Percentiles rank a stretch among this genome's conserved stretches.
phyloP scores from a whole-genome alignment of 1,140 invertebrate genomes.

The Pseudomyrmex flavicornis region DNA sequence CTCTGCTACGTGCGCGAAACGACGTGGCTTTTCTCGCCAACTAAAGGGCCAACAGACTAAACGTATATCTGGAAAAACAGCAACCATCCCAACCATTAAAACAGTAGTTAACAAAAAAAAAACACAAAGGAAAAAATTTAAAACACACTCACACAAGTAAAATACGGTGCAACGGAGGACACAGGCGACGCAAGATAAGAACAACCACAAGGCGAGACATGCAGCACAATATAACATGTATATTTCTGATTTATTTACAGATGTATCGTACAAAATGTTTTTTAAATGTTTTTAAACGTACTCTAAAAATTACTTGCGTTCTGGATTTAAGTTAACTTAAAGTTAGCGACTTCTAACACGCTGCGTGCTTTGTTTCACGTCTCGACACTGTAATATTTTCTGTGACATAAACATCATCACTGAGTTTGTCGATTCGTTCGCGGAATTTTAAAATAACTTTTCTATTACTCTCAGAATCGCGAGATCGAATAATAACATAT shows the following conservation, averaged over 20 bases:
- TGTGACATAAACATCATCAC: not conserved
- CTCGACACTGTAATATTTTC: slow-evolving; percentile 9
- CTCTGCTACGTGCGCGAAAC: slow-evolving; percentile 66
- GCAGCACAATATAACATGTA: slow-evolving; percentile 80
- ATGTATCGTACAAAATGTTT: slow-evolving; percentile 74
- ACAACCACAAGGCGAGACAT: slow-evolving; percentile 79
- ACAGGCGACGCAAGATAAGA: slow-evolving; percentile 78
- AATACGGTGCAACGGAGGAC: slow-evolving; percentile 65
- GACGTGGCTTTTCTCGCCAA: slow-evolving; percentile 67
- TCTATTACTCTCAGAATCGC: slow-evolving; percentile 33
- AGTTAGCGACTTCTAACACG: slow-evolving; percentile 31
- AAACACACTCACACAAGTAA: slow-evolving; percentile 30
- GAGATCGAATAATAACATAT: not conserved
- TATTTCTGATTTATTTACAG: slow-evolving; percentile 79
- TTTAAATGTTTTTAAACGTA: slow-evolving; percentile 34
- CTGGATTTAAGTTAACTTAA: slow-evolving; percentile 66
- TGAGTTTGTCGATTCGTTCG: slow-evolving; percentile 1
- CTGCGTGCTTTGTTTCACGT: slow-evolving; percentile 36
- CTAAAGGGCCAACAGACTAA: slow-evolving; percentile 77
- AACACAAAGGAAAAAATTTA: slow-evolving; percentile 36
- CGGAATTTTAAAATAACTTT: slow-evolving; percentile 2
- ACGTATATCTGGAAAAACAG: slow-evolving; percentile 85
- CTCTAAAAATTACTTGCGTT: slow-evolving; percentile 57
- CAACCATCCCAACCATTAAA: slow-evolving; percentile 83
- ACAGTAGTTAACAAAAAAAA: slow-evolving; percentile 62